Base-by-base conservation (phyloP, 1,140 invertebrate genomes). In the Gryon sp. region DNA sequence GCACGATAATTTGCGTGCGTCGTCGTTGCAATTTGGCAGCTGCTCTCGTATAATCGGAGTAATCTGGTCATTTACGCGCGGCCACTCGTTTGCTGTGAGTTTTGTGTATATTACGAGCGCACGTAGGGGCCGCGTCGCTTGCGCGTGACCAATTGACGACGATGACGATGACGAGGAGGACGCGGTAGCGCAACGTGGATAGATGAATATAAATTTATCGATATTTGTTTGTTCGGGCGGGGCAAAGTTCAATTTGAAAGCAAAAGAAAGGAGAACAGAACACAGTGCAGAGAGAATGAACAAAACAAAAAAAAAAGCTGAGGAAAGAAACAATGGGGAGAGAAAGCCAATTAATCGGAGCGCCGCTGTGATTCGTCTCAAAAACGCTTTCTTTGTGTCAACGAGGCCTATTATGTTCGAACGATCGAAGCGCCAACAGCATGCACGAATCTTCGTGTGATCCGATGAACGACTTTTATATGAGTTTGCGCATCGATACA, bases 1-100 rank as follows among this genome's bases (percentile, higher is more conserved):
- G 59, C 48, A 26, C 34, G 57, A 63, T 73, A 62, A 57, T 73
- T 63, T 57, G 28, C 45, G 55, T 28, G 18, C 53, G 52, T 43
- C 65, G 66, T 52, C 68, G 48, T 62, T 46, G 68, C 57, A 55
- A 72, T 72, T 72, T 48, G 57, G 55, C 68, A 62, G 68, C 68
- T 72, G 68, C 68, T 38, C 57, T 43, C 48, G 32, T 16, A 34
- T 55, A 70, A 62, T 60, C 66, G 66, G 38, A 43, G 62, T 70
- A 70, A 70, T 70, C 68, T 63, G 57, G 55, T 62, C 46, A 70
- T 73, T 73, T 63, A 59, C 48, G 48, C 40, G 68, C 45, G 26
- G 20, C 38, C 62, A 48, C 26, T 30, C 63, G 63, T 68, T 38
- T 12, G 12, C 12, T 16, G n/a, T n/a, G n/a, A n/a, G 36, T 59